Evolutionary conservation across 2,113 vertebrate genomes (phyloP), one percentile per base, ranked within the genome.

Genomic region (Thalassarche chlororhynchos): DNA sequence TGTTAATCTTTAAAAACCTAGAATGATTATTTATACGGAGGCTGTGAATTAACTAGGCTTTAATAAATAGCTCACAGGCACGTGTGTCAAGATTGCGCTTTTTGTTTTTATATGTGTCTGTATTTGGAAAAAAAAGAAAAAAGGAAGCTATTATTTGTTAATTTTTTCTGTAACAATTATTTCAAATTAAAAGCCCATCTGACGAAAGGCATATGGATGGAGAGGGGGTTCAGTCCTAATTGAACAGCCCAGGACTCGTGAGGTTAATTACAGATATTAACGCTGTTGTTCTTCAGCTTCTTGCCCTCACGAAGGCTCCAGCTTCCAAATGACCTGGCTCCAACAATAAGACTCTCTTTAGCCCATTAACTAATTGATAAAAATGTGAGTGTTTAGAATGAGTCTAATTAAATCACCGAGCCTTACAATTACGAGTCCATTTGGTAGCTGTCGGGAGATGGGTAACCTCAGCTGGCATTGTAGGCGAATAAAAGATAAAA

Each of bases 341-440:
- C 93, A 97, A 98, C 98, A 98, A 98, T 98, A 98, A 98, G 97
- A 97, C 98, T 98, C 98, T 98, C 98, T 98, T 98, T 98, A 98
- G 98, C 98, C 98, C 98, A 98, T 98, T 98, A 98, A 98, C 98
- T 99, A 99, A 99, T 99, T 99, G 98, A 98, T 99, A 98, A 98
- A 98, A 98, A 98, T 98, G 98, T 98, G 98, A 98, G 98, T 98
- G 97, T 98, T 98, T 98, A 97, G 98, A 98, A 98, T 98, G 98
- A 98, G 98, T 98, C 98, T 98, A 98, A 99, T 99, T 99, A 98
- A 99, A 98, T 98, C 98, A 98, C 98, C 88, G 72, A 98, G 98
- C 96, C 98, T 98, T 97, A 98, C 98, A 98, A 98, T 98, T 98
- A 98, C 96, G 86, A 82, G 97, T 98, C 97, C 98, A 98, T 98